Evolutionary conservation across 2,797 vertebrate genomes (phyloP), one percentile per base, ranked within the genome.

Genomic region (Ispidina lecontei): DNA sequence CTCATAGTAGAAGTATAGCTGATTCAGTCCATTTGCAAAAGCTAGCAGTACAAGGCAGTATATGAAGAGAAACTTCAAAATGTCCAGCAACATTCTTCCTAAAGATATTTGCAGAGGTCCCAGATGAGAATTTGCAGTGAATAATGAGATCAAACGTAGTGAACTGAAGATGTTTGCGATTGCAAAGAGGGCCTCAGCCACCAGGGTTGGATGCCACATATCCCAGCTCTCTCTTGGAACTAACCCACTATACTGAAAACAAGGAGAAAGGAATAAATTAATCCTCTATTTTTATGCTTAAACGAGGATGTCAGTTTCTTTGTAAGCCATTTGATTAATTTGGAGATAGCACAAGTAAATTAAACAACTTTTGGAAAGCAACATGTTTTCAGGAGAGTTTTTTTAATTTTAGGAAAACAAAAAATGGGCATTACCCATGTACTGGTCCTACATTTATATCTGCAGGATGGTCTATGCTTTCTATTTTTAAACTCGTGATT

Each of bases 101-200:
- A 99, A 97, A 44, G 99, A 99, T 95, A 99, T 99, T 96, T 99
- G 99, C 78, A 99, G 97, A 56, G 99, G 99, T 69, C 99, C 99
- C 92, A 99, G 98, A 94, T 99, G 99, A 58, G 99, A 99, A 97
- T 99, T 99, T 81, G 99, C 99, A 17, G 99, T 99, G 94, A 99
- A 99, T 89, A 99, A 98, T 41, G 98, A 99, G 97, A 99, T 99
- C 96, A 99, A 98, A 35, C 99, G 98, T 84, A 99, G 96, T 13
- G 99, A 99, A 97, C 99, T 99, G 97, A 99, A 99, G 97, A 99
- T 99, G 91, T 99, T 99, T 80, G 99, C 99, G 0, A 99, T 99
- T 64, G 99, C 99, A 95, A 99, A 99, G 81, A 99, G 92, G 2
- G 99, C 98, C 94, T 99, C 99, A 20, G 99, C 99, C 89, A 99